Evolutionary conservation across 1,140 invertebrate genomes (phyloP), one percentile per base, ranked within the genome.

Genomic region (Zaprionus tsacasi): DNA sequence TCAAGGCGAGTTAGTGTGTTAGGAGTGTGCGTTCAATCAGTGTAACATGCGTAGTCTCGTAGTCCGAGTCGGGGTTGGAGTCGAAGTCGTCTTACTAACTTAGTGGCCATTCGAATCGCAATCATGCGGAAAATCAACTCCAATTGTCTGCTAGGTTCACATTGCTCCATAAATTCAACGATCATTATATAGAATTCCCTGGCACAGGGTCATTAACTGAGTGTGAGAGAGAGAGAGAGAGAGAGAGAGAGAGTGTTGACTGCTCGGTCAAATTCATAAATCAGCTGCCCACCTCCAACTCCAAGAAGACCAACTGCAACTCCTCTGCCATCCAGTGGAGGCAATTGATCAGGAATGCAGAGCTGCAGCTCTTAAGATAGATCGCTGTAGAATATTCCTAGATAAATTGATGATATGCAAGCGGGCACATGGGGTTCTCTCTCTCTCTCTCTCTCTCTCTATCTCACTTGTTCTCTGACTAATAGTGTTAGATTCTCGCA

Each of bases 181-280:
- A 56, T 72, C 68, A 67, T 72, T 75, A 81, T 78, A 75, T 70
- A 78, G 60, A 73, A 67, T 48, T 76, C 65, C 35, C 21, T 57
- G 52, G 76, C 82, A 54, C 70, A 87, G 82, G 82, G 82, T 86
- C 82, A 86, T 86, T 86, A 86, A 88, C 82, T 86, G 82, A 48
- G 65, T 64, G 27, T 13, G 40, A n/a, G n/a, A 45, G 40, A 45
- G n/a, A 15, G n/a, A 15, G n/a, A 15, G 38, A n/a, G n/a, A n/a
- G n/a, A n/a, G n/a, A n/a, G n/a, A n/a, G n/a, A n/a, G n/a, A 54
- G 30, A 17, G 54, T 11, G 77, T 78, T 78, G 81, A 70, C 73
- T 73, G 43, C 63, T 66, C 82, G 83, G 82, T 86, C 82, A 86
- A 86, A 86, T 86, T 86, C 82, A 86, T 86, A 86, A 86, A 86